These are phyloP conservation scores for Cygnus atratus DNA, from an alignment of 2,113 vertebrate genomes.

Conservation along the genomic window DNA sequence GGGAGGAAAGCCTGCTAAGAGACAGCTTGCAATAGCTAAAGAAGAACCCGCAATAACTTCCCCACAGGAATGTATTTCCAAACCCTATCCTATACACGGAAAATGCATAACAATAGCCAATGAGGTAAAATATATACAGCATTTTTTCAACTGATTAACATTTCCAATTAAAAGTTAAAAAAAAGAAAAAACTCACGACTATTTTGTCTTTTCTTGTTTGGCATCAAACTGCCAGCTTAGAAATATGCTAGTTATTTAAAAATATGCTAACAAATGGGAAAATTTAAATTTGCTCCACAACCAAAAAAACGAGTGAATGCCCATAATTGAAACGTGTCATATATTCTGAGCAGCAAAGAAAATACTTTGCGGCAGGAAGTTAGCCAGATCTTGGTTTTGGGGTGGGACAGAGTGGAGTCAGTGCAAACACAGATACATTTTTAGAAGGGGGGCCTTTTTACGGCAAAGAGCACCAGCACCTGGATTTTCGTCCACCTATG, in stretches of 20 bases:
- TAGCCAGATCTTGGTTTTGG: constrained; percentile 48
- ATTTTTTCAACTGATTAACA: neutral
- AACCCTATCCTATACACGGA: neutral
- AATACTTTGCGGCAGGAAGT: constrained; percentile 12
- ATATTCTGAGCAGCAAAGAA: constrained; percentile 7
- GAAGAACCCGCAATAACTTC: neutral
- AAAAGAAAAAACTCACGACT: neutral
- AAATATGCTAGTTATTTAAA: neutral
- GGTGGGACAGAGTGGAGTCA: constrained; percentile 45
- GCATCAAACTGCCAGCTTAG: neutral
- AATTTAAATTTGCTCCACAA: neutral
- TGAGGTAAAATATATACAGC: neutral
- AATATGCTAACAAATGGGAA: constrained; percentile 27
- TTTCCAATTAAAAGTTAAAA: neutral
- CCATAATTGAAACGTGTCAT: constrained; percentile 28
- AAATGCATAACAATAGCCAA: neutral
- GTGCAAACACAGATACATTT: neutral
- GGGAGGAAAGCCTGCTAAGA: neutral
- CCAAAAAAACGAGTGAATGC: neutral
- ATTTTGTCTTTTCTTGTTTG: neutral
- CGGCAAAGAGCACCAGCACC: neutral
- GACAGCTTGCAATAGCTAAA: neutral
- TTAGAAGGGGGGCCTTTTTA: neutral
- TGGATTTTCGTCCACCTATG: neutral
- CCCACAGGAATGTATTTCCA: neutral